These are phyloP conservation scores for Plutella xylostella DNA, from an alignment of 2,888 invertebrate species.

Conservation along the genomic window DNA sequence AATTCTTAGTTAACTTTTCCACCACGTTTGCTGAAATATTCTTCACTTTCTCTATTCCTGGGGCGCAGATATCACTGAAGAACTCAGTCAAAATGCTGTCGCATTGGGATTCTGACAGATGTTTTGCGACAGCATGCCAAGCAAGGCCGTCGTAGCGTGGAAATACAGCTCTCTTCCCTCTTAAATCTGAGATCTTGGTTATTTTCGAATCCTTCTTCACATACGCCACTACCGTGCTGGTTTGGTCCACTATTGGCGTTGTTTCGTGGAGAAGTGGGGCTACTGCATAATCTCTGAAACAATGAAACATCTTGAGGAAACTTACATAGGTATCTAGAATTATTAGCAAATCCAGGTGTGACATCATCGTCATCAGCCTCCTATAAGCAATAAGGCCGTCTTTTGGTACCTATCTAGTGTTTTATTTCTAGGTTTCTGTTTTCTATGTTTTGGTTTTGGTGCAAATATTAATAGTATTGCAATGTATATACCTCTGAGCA, in stretches of 20 bases:
- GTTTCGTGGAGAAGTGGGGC: constrained; percentile 73
- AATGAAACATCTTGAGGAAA: constrained; percentile 7
- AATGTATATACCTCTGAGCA: constrained; percentile 72
- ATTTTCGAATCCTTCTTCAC: constrained; percentile 71
- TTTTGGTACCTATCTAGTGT: too few species aligned
- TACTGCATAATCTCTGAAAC: constrained; percentile 65
- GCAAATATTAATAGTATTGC: too few species aligned
- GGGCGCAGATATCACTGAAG: constrained; percentile 77
- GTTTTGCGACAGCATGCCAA: constrained; percentile 69
- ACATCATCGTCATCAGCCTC: too few species aligned
- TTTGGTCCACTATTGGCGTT: constrained; percentile 65
- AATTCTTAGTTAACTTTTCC: constrained; percentile 32
- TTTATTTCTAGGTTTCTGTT: too few species aligned
- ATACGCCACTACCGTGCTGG: constrained; percentile 76
- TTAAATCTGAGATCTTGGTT: constrained; percentile 71
- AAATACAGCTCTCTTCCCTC: constrained; percentile 82
- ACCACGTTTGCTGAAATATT: constrained; percentile 22
- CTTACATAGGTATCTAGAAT: too few species aligned
- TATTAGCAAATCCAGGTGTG: too few species aligned
- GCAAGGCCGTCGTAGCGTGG: constrained; percentile 83
- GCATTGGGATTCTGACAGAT: constrained; percentile 48
- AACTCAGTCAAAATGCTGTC: constrained; percentile 59
- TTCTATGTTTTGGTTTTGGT: too few species aligned
- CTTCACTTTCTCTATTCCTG: constrained; percentile 33
- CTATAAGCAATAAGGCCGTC: too few species aligned